These are phyloP conservation scores for Pantherophis vulpinus DNA, from an alignment of 2,797 vertebrate genomes.

Conservation along the genomic window DNA sequence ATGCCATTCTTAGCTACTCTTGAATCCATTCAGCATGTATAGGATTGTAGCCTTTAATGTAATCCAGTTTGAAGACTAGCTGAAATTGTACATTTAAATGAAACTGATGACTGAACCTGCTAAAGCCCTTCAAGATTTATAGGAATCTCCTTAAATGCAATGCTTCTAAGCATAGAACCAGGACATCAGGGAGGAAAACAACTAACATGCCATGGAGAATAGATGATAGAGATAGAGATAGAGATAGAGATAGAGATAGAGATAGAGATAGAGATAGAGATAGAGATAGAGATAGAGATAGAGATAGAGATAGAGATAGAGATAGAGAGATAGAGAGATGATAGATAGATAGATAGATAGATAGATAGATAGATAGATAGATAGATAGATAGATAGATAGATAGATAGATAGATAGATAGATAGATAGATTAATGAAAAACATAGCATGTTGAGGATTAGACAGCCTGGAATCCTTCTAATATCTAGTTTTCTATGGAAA, in stretches of 20 bases:
- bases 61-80: neutral
- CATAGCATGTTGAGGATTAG: neutral
- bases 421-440: neutral
- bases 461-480: neutral
- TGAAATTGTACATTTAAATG: neutral
- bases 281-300: too few relatives aligned
- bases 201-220: neutral
- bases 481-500: neutral
- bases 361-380: too few relatives aligned
- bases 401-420: too few relatives aligned
- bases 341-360: too few relatives aligned
- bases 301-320: too few relatives aligned
- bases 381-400: too few relatives aligned
- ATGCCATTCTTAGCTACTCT: neutral
- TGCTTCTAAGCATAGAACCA: neutral
- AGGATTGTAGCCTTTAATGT: neutral
- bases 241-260: fast-evolving
- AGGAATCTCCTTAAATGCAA: neutral
- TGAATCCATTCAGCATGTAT: neutral
- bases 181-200: neutral
- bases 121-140: neutral
- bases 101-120: neutral
- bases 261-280: too few relatives aligned
- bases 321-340: too few relatives aligned
- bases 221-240: too few relatives aligned